Conservation (phyloP, 2,113 vertebrate genomes). For the Pelecanoides urinatrix region DNA sequence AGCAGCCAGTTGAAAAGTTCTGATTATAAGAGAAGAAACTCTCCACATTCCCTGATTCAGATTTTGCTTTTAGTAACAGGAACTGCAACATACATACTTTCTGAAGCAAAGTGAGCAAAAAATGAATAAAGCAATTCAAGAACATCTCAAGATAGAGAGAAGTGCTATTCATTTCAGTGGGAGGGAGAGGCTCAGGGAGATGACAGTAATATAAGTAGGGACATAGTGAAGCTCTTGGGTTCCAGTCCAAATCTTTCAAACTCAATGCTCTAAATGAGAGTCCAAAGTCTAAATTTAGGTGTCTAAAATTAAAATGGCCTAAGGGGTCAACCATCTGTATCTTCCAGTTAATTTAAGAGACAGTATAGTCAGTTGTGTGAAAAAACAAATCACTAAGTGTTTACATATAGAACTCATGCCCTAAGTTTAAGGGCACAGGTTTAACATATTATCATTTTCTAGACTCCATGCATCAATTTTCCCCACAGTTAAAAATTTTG, state of each 20-base stretch:
- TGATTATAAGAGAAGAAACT: not conserved
- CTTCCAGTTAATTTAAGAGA: not conserved
- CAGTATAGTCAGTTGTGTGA: not conserved
- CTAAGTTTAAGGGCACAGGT: not conserved
- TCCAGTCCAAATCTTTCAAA: slow-evolving; percentile 14
- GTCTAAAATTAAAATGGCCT: slow-evolving; percentile 32
- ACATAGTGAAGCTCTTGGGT: not conserved
- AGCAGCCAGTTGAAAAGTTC: not conserved
- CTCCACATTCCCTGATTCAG: not conserved
- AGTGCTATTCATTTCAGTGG: not conserved
- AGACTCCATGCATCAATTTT: not conserved
- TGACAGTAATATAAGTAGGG: not conserved
- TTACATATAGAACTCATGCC: not conserved
- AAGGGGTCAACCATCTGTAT: not conserved
- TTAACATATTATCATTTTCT: not conserved
- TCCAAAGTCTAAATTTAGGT: slow-evolving; percentile 36
- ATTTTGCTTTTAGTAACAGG: not conserved
- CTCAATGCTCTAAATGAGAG: not conserved
- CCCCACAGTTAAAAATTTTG: not conserved
- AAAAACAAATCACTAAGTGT: not conserved
- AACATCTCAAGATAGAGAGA: not conserved
- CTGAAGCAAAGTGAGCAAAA: not conserved
- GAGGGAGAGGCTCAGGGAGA: not conserved
- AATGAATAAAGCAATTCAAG: not conserved
- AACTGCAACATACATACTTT: not conserved